Conservation (phyloP, 2,797 vertebrate genomes). For the Mus minutoides region DNA sequence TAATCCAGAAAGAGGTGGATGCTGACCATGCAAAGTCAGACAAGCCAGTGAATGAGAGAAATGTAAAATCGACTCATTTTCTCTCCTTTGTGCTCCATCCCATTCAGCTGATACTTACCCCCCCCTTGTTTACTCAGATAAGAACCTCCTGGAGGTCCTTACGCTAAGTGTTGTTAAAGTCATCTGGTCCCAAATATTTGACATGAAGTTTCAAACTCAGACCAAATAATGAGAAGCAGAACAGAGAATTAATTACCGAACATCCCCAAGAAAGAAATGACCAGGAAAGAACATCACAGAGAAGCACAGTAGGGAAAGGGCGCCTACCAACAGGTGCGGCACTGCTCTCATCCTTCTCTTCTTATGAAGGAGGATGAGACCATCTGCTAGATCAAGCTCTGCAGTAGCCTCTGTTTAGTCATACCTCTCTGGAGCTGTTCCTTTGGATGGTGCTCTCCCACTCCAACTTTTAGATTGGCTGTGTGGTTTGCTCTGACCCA, state of each 20-base stretch:
- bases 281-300: not conserved
- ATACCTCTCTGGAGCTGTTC: not conserved
- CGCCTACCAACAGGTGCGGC: not conserved
- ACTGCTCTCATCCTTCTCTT: not conserved
- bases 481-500: not conserved
- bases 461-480: not conserved
- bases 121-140: constrained; percentile 11
- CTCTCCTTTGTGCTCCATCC: not conserved
- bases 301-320: not conserved
- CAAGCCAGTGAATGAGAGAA: not conserved
- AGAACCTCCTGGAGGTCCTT: not conserved
- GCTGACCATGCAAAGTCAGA: constrained; percentile 3
- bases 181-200: not conserved
- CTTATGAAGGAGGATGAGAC: not conserved
- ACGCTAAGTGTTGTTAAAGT: not conserved
- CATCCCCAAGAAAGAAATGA: not conserved
- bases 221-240: constrained; percentile 26
- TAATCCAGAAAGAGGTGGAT: not conserved
- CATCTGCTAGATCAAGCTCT: not conserved
- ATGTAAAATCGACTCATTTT: not conserved
- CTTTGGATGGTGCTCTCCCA: not conserved
- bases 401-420: not conserved
- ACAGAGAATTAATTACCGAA: not conserved
- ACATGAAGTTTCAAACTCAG: constrained; percentile 41
- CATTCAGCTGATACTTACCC: not conserved